Percentiles rank a stretch among this genome's conserved stretches.
phyloP scores from a whole-genome alignment of 1,140 invertebrate species.

The Vollenhovia emeryi region DNA sequence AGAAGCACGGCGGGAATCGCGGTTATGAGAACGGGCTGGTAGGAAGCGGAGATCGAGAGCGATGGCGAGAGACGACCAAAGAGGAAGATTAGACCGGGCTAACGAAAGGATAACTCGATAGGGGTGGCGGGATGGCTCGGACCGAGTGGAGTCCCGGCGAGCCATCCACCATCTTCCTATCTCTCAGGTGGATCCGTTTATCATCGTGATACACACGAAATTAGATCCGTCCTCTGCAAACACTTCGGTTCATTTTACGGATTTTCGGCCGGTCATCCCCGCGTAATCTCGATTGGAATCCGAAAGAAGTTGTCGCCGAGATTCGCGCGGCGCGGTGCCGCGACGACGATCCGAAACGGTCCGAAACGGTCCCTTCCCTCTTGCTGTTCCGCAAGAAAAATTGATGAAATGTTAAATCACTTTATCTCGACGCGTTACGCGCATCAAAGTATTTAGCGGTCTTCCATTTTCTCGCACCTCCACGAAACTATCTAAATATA shows the following conservation, averaged over 20 bases:
- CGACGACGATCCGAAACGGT: neutral
- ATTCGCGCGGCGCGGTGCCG: neutral
- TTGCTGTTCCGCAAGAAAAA: neutral
- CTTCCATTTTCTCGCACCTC: neutral
- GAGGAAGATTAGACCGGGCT: conserved; percentile 36
- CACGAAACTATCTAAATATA: neutral
- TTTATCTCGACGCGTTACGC: neutral
- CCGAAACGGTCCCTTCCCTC: neutral
- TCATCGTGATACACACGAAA: conserved; percentile 64
- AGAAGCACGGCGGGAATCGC: neutral
- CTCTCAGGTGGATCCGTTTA: conserved; percentile 61
- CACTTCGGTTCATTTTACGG: conserved; percentile 65
- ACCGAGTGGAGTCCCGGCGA: neutral
- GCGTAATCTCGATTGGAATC: conserved; percentile 23
- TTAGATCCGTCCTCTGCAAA: conserved; percentile 71
- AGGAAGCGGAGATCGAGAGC: neutral
- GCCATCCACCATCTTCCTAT: neutral
- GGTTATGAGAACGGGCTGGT: neutral
- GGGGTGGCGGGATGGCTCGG: conserved; percentile 9
- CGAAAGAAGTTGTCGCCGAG: neutral
- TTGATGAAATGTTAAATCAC: neutral
- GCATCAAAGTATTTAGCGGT: neutral
- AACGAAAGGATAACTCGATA: conserved; percentile 63
- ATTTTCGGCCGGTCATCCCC: conserved; percentile 40
- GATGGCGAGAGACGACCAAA: neutral